phyloP scores from a whole-genome alignment of 2,888 invertebrate species.

The Sussaba pulchella region DNA sequence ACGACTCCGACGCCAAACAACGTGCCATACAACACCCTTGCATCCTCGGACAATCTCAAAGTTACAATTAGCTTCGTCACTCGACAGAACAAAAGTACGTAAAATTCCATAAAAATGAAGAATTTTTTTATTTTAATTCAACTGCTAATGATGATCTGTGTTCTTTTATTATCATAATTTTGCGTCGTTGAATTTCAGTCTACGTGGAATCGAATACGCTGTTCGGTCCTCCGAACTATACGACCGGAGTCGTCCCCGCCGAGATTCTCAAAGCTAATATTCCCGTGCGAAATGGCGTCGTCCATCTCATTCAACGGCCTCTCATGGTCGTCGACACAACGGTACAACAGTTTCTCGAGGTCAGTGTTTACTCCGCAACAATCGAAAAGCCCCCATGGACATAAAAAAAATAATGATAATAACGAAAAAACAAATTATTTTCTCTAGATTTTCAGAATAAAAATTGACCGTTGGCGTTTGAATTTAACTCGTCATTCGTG shows the following conservation, averaged over 20 bases:
- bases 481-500: neutral
- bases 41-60: constrained; percentile 93
- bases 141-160: constrained; percentile 27
- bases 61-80: constrained; percentile 93
- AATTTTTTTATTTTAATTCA: neutral
- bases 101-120: constrained; percentile 30
- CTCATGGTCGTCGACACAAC: constrained; percentile 96
- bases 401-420: constrained; percentile 13
- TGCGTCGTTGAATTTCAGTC: constrained; percentile 85
- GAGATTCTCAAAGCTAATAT: constrained; percentile 96
- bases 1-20: constrained; percentile 92
- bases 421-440: neutral
- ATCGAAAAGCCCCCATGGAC: neutral
- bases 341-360: constrained; percentile 94
- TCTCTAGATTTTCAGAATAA: neutral
- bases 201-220: constrained; percentile 95
- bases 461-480: no score
- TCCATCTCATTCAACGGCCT: constrained; percentile 96
- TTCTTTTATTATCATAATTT: no score
- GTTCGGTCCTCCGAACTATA: constrained; percentile 91
- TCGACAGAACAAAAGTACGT: constrained; percentile 88
- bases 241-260: constrained; percentile 93
- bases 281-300: constrained; percentile 96
- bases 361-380: constrained; percentile 84
- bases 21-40: constrained; percentile 91